These are phyloP conservation scores for Onychostoma macrolepis DNA, from an alignment of 2,113 vertebrate species.

Conservation along the genomic window DNA sequence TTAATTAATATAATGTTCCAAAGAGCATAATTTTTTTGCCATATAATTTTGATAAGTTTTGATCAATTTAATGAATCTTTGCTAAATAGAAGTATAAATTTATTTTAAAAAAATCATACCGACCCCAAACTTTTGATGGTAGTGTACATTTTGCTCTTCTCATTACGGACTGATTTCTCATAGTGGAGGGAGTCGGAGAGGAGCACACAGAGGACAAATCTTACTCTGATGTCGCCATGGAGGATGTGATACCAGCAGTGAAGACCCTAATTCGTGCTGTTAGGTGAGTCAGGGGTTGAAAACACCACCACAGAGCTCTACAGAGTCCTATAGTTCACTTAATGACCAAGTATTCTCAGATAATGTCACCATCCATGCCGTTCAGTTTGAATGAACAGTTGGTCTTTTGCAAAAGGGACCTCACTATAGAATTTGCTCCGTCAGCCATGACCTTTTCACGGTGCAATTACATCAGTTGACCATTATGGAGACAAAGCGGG, in stretches of 20 bases:
- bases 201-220: slow-evolving; percentile 88
- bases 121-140: background rate
- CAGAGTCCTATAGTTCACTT: background rate
- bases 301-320: background rate
- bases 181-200: slow-evolving; percentile 83
- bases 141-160: background rate
- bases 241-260: slow-evolving; percentile 91
- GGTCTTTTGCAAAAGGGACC: slow-evolving; percentile 38
- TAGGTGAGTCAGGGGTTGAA: slow-evolving; percentile 77
- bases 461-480: slow-evolving; percentile 35
- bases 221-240: slow-evolving; percentile 89
- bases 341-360: background rate
- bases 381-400: slow-evolving; percentile 24
- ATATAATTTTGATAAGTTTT: background rate
- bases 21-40: background rate
- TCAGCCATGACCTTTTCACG: slow-evolving; percentile 51
- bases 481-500: slow-evolving; percentile 34
- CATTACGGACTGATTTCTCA: background rate
- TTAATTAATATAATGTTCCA: background rate
- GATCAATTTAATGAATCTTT: background rate
- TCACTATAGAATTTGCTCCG: slow-evolving; percentile 31
- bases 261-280: slow-evolving; percentile 92
- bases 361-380: slow-evolving; percentile 9
- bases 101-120: background rate
- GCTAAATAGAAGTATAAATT: background rate